These are phyloP conservation scores for Norana najaformis DNA, from an alignment of 2,888 invertebrate species.

Conservation along the genomic window DNA sequence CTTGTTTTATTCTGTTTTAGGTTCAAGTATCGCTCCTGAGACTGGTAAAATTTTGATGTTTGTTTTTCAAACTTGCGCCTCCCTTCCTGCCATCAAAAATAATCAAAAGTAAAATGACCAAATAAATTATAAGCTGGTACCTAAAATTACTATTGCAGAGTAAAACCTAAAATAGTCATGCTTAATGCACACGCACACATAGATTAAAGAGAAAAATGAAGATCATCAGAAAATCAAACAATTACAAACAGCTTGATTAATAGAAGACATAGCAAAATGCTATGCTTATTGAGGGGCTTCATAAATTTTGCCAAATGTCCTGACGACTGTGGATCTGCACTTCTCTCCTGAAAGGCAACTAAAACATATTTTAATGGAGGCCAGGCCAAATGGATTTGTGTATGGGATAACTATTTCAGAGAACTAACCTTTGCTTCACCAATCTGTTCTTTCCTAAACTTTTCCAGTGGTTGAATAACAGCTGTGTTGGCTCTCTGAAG, in stretches of 20 bases:
- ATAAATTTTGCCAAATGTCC: not conserved
- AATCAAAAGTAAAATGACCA: not conserved
- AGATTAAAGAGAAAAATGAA: not conserved
- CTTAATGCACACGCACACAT: not conserved
- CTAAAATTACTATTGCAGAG: not conserved
- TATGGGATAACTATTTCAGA: not conserved
- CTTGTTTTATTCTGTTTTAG: slow-evolving; percentile 55
- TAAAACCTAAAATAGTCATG: not conserved
- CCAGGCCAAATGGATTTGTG: not conserved
- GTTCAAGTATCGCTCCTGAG: slow-evolving; percentile 87
- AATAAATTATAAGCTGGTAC: not conserved
- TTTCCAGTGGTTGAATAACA: slow-evolving; percentile 89
- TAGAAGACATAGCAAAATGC: not conserved
- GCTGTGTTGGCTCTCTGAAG: slow-evolving; percentile 87
- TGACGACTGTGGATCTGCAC: not conserved
- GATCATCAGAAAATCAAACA: not conserved
- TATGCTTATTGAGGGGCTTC: not conserved
- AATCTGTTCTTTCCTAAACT: slow-evolving; percentile 90
- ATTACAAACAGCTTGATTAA: not conserved
- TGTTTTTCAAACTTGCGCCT: slow-evolving; percentile 98
- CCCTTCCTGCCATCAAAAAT: slow-evolving; percentile 72
- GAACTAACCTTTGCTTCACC: slow-evolving; percentile 83
- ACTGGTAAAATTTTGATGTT: slow-evolving; percentile 94
- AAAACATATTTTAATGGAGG: not conserved
- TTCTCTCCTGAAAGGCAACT: too few relatives aligned